Percentiles rank a stretch among this genome's conserved stretches.
Conservation (phyloP, 2,113 vertebrate genomes). For the Casuarius casuarius region DNA sequence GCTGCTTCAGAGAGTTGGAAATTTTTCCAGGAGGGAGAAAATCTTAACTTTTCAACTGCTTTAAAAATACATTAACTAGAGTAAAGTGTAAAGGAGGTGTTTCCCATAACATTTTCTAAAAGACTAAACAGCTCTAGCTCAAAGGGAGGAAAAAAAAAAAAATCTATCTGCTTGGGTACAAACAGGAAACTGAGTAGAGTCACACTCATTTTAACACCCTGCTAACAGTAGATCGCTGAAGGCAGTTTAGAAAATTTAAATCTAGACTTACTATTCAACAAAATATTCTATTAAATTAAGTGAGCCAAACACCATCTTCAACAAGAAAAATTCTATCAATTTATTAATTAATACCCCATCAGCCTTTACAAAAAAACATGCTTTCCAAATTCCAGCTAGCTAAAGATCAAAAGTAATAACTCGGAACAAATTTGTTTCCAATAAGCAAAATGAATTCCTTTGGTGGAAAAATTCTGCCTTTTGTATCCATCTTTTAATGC, state of each 20-base stretch:
- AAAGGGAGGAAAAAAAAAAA: background rate
- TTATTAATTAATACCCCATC: background rate
- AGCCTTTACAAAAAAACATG: background rate
- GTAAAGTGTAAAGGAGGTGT: background rate
- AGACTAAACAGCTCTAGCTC: background rate
- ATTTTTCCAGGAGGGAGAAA: background rate
- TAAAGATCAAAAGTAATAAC: background rate
- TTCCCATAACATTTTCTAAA: background rate
- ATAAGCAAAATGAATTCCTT: background rate
- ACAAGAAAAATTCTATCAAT: background rate
- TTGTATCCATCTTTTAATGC: background rate
- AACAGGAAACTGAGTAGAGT: background rate
- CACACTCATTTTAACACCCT: background rate
- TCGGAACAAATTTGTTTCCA: accelerated
- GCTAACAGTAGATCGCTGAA: background rate
- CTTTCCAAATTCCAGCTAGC: background rate
- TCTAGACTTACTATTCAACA: background rate
- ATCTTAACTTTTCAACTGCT: background rate
- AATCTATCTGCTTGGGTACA: background rate
- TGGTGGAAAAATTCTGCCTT: background rate
- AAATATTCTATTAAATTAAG: background rate
- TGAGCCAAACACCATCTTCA: background rate
- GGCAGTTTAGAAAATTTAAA: background rate
- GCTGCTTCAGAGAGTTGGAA: background rate
- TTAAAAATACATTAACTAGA: background rate